Conservation (phyloP, 2,888 invertebrate genomes). For the Automeris io region DNA sequence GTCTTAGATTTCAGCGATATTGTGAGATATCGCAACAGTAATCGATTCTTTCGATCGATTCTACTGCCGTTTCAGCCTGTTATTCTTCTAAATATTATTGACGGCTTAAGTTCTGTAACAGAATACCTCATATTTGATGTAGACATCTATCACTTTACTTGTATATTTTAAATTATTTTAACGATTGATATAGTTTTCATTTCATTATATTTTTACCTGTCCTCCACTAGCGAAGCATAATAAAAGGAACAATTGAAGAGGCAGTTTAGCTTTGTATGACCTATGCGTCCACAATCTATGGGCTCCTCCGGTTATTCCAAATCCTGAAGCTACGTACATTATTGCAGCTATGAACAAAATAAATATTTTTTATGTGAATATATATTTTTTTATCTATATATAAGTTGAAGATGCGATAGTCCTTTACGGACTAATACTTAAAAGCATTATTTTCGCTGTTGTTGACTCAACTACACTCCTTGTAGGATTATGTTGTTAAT, state of each 20-base stretch:
- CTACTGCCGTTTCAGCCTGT: too few species aligned
- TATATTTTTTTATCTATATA: not conserved
- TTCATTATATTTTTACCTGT: conserved; percentile 70
- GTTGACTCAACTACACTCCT: too few species aligned
- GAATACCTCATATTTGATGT: too few species aligned
- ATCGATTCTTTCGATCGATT: too few species aligned
- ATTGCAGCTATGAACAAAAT: conserved; percentile 60
- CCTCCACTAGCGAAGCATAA: conserved; percentile 80
- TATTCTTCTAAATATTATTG: too few species aligned
- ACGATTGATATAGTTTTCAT: not conserved
- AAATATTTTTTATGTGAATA: not conserved
- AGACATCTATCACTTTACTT: too few species aligned
- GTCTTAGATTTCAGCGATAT: too few species aligned
- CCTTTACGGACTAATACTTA: not conserved
- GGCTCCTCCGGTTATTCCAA: conserved; percentile 84
- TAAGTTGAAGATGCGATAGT: not conserved
- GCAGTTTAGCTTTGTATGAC: conserved; percentile 81
- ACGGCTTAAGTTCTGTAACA: too few species aligned
- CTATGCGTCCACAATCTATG: conserved; percentile 83
- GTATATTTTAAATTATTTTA: not conserved
- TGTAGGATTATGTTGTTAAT: too few species aligned
- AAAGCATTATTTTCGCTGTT: not conserved
- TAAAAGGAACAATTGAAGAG: conserved; percentile 78
- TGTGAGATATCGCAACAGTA: too few species aligned
- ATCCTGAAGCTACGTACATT: conserved; percentile 78